phyloP scores from a whole-genome alignment of 2,888 invertebrate species.

The Mellilla xanthometata region DNA sequence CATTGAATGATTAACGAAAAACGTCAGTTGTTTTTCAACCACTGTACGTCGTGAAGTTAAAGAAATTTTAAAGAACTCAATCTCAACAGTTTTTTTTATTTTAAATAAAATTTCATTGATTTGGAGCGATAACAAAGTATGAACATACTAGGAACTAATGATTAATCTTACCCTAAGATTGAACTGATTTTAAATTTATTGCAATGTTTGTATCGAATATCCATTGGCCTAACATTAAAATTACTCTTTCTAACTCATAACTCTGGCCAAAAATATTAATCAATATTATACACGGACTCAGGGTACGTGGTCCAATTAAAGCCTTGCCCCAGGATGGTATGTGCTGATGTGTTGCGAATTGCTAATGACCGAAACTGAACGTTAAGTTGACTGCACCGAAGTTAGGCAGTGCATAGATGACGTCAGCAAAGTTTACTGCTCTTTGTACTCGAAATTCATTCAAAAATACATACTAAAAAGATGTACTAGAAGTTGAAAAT shows the following conservation, averaged over 20 bases:
- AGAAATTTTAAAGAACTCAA: no score
- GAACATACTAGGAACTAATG: no score
- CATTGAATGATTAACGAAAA: constrained; percentile 39
- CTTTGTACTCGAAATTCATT: neutral
- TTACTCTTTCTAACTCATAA: no score
- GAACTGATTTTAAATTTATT: no score
- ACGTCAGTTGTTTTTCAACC: constrained; percentile 18
- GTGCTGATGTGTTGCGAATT: constrained; percentile 66
- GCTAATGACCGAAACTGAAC: constrained; percentile 68
- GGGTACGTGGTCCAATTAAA: constrained; percentile 61
- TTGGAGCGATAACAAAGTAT: no score
- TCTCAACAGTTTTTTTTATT: no score
- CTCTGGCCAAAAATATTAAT: constrained; percentile 27
- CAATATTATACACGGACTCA: constrained; percentile 35
- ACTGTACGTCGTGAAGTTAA: neutral
- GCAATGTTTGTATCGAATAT: no score
- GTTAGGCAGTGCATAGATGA: constrained; percentile 14
- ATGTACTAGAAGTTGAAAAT: no score
- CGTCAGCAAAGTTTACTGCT: constrained; percentile 14
- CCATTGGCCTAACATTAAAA: no score
- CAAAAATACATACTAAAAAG: no score
- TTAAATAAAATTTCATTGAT: no score
- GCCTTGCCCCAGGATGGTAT: constrained; percentile 33
- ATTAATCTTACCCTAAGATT: no score
- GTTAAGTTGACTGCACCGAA: constrained; percentile 40